These are phyloP conservation scores for Cyanoliseus patagonus DNA, from an alignment of 2,113 vertebrate species.

Conservation along the genomic window DNA sequence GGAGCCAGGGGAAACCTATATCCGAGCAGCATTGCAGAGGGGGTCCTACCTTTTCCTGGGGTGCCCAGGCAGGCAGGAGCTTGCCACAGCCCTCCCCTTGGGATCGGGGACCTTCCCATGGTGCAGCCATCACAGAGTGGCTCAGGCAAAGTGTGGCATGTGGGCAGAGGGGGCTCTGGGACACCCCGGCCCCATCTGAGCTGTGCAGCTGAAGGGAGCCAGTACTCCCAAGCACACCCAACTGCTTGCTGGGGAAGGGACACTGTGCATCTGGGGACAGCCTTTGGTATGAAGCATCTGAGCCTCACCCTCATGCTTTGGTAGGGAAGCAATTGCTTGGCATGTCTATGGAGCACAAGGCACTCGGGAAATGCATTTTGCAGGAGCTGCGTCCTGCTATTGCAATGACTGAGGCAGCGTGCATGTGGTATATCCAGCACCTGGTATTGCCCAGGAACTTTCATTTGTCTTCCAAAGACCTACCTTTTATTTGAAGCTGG, in stretches of 20 bases:
- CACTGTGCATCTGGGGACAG: background rate
- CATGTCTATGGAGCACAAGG: fast-evolving
- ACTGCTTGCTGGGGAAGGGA: background rate
- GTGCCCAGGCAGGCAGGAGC: background rate
- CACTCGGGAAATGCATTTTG: background rate
- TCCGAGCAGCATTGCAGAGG: background rate
- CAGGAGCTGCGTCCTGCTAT: background rate
- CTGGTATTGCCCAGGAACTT: background rate
- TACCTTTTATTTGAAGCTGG: background rate
- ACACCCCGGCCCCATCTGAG: fast-evolving
- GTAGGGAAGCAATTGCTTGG: background rate
- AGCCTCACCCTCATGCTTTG: background rate
- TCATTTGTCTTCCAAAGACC: background rate
- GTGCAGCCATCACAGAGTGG: background rate
- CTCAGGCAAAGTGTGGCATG: background rate
- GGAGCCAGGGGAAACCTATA: background rate
- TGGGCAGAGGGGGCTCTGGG: background rate
- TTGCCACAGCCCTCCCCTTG: background rate
- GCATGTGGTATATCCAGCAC: background rate
- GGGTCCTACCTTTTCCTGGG: background rate
- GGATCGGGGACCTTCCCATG: fast-evolving
- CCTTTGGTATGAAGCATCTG: background rate
- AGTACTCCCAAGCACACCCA: background rate
- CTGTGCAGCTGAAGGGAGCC: background rate
- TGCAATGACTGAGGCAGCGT: background rate